Evolutionary conservation across 2,113 vertebrate genomes (phyloP), one percentile per base, ranked within the genome.

Genomic region (Ploceus nigricollis): DNA sequence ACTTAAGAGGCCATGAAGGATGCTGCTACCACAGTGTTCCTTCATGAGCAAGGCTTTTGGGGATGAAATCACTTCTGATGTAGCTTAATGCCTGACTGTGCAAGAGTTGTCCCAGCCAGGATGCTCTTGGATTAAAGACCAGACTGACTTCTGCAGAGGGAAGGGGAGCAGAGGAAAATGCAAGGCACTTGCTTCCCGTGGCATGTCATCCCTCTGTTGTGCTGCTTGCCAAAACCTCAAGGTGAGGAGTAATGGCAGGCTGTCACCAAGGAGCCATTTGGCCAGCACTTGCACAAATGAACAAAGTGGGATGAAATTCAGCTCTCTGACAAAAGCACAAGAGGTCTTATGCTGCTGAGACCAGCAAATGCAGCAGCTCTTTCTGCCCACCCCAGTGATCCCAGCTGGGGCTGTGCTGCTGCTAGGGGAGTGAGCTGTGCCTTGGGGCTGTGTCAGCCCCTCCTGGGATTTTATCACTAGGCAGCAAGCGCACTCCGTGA

Each of bases 151-250:
- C 68, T 88, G 76, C 85, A 86, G 50, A 48, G 61, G 61, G 42
- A 87, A 82, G 51, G 19, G 42, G 13, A 42, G 45, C 77, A 93
- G 69, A 87, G 56, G 48, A 84, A 79, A 86, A 69, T 18, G n/a
- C 11, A 4, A 86, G 61, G 48, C 73, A 13, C 45, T 79, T 3
- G 0, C 28, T 91, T 22, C 31, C 77, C 51, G 81, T 95, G 87
- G 65, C 61, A 13, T 23, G 44, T 33, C 33, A 21, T 64, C 65
- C 72, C 19, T 50, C 39, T 73, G 54, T 60, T 15, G 8, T 4
- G 2, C 71, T 81, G 76, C 79, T 88, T 94, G 89, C 93, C 90
- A 93, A 54, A 45, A 92, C 76, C 86, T 80, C 79, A 86, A 90
- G 93, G 87, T 94, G 91, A 96, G 64, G 39, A 79, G 47, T 42